Evolutionary conservation across 2,797 vertebrate species (phyloP).

Genomic region (Linurgus olivaceus): DNA sequence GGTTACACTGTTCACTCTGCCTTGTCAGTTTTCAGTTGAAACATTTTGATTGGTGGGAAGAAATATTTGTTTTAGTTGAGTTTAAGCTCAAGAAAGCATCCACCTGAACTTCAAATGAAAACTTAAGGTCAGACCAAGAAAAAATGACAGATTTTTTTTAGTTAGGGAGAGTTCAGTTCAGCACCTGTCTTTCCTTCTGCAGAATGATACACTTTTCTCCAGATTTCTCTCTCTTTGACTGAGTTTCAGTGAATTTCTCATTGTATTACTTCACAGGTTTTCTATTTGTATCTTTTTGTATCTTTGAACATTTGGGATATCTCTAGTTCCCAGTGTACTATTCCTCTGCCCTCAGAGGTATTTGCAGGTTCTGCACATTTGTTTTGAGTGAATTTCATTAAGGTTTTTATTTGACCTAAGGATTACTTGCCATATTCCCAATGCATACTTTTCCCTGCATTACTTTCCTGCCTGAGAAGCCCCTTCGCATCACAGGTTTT

Average conservation of each 20-base stretch:
- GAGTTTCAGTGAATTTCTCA: not conserved
- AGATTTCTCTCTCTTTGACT: not conserved
- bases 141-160: not conserved
- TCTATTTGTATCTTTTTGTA: not conserved
- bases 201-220: not conserved
- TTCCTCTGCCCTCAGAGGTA: not conserved
- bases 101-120: not conserved
- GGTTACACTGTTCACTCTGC: not conserved
- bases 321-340: not conserved
- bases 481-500: not conserved
- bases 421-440: not conserved
- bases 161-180: not conserved
- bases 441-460: not conserved
- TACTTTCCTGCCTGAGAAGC: not conserved
- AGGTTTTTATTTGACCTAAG: not conserved
- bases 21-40: not conserved
- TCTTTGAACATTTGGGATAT: not conserved
- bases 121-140: not conserved
- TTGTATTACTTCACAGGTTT: not conserved
- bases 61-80: not conserved
- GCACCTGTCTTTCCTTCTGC: not conserved
- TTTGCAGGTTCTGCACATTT: not conserved
- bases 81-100: not conserved
- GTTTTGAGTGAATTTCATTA: not conserved
- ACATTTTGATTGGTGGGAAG: not conserved